Evolutionary conservation across 2,888 invertebrate species (phyloP).

Genomic region (Digitonthophagus gazella): DNA sequence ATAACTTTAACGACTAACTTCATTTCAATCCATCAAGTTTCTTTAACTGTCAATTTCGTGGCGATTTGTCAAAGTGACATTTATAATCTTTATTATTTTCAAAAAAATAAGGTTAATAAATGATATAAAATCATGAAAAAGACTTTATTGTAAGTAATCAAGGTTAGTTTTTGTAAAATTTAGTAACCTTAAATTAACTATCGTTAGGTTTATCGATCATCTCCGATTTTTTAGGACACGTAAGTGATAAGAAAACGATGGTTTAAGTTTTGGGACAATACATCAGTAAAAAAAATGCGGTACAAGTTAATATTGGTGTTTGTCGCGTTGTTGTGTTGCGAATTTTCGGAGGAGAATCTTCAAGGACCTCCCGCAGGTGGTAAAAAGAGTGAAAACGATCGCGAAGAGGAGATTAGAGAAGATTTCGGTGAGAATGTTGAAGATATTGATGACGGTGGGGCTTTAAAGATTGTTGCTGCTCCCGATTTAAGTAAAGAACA

Average conservation of each 20-base stretch:
- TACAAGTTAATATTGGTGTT: slow-evolving; percentile 35
- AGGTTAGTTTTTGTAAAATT: too few species aligned
- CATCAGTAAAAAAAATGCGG: slow-evolving; percentile 21
- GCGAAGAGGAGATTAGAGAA: slow-evolving; percentile 16
- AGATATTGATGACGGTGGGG: slow-evolving; percentile 43
- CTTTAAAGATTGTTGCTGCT: slow-evolving; percentile 47
- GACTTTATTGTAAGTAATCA: too few species aligned
- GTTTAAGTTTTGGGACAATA: slow-evolving; percentile 4
- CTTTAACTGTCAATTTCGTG: too few species aligned
- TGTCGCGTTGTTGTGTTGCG: slow-evolving; percentile 42
- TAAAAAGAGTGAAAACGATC: slow-evolving; percentile 22
- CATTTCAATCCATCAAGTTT: too few species aligned
- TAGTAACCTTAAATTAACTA: too few species aligned
- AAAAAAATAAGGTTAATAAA: too few species aligned
- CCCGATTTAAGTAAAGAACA: slow-evolving; percentile 50
- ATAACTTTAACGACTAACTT: too few species aligned
- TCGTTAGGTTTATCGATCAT: too few species aligned
- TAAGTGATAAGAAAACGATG: slow-evolving; percentile 36
- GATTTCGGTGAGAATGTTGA: slow-evolving; percentile 40
- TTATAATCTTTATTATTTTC: too few species aligned
- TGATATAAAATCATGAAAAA: too few species aligned
- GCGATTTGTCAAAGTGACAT: too few species aligned
- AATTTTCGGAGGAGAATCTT: slow-evolving; percentile 42
- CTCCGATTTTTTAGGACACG: slow-evolving; percentile 40
- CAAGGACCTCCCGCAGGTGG: slow-evolving; percentile 34